Base-by-base conservation (phyloP, 2,888 invertebrate species). In the Andrena fulva region DNA sequence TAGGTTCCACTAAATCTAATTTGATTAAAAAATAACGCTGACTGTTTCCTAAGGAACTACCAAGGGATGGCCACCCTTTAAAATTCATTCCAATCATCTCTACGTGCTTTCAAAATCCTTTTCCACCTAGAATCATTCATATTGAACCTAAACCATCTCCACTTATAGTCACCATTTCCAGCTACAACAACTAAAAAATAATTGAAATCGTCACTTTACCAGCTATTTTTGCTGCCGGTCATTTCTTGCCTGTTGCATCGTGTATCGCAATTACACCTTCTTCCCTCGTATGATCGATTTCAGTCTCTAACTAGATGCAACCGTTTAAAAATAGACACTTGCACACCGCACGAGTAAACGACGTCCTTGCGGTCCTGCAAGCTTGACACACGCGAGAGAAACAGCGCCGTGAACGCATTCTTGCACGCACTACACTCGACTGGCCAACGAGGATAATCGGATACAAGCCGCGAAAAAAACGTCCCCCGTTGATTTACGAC, bases 401-500 rank as follows among this genome's bases (percentile, higher is more conserved):
- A 74, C 29, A 62, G 20, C n/a, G 42, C 42, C n/a, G 35, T 48
- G 66, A 62, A 42, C 60, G 66, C 62, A 63, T 68, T 80, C 77
- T 72, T 80, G 63, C 80, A 72, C 80, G 67, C 67, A 52, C 27
- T 5, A 5, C 50, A 66, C 59, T 6, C 24, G 48, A 16, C 42
- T 48, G 59, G 48, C 74, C 74, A 59, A 74, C 33, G 31, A 31
- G 31, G 59, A 74, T 67, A 74, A 74, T 74, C 31, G 29, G 16
- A 10, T 20, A 29, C 16, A 16, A 6, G 2, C 1, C 16, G 16
- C 1, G n/a, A 50, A 72, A 77, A 77, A 64, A 72, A 20, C 2
- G 5, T 33, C 56, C 10, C 16, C n/a, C 50, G 29, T 50, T 77
- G 72, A 83, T 81, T 70, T 73, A 66, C 69, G 50, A 64, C 31